Evolutionary conservation across 2,113 vertebrate genomes (phyloP).

Genomic region (Sinocyclocheilus maitianheensis): DNA sequence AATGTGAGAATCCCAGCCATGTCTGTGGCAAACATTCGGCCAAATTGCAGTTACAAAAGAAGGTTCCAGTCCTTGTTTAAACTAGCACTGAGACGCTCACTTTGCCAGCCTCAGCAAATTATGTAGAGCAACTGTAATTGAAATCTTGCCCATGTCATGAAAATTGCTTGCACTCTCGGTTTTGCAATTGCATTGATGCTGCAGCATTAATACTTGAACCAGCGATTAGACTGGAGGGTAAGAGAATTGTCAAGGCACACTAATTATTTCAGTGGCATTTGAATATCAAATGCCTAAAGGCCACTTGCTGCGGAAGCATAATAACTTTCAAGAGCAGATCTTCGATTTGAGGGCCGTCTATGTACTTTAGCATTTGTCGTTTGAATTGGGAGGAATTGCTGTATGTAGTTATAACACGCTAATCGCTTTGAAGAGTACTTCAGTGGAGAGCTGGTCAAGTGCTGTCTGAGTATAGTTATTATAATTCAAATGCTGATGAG

Average conservation of each 20-base stretch:
- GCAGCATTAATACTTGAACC: slow-evolving; percentile 27
- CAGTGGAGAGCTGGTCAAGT: slow-evolving; percentile 31
- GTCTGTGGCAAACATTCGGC: slow-evolving; percentile 52
- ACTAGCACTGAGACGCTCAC: slow-evolving; percentile 2
- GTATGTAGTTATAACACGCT: slow-evolving; percentile 22
- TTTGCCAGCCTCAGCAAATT: slow-evolving; percentile 35
- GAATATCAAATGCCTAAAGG: slow-evolving; percentile 37
- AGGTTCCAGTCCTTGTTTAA: slow-evolving; percentile 46
- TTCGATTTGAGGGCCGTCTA: slow-evolving; percentile 22
- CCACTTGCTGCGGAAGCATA: slow-evolving; percentile 13
- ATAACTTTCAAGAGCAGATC: slow-evolving; percentile 41
- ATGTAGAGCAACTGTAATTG: slow-evolving; percentile 26
- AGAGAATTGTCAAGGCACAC: slow-evolving; percentile 37
- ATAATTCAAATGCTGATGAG: background rate
- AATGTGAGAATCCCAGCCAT: slow-evolving; percentile 37
- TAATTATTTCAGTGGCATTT: slow-evolving; percentile 43
- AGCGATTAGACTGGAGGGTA: slow-evolving; percentile 23
- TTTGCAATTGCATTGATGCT: slow-evolving; percentile 16
- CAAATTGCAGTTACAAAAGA: slow-evolving; percentile 53
- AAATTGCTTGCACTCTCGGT: slow-evolving; percentile 22
- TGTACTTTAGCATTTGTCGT: slow-evolving; percentile 22
- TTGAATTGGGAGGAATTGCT: slow-evolving; percentile 21
- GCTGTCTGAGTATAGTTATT: slow-evolving; percentile 9
- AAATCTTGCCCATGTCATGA: slow-evolving; percentile 37
- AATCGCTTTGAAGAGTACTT: slow-evolving; percentile 42